Base-by-base conservation (phyloP, 2,113 vertebrate genomes). In the Nestor notabilis region DNA sequence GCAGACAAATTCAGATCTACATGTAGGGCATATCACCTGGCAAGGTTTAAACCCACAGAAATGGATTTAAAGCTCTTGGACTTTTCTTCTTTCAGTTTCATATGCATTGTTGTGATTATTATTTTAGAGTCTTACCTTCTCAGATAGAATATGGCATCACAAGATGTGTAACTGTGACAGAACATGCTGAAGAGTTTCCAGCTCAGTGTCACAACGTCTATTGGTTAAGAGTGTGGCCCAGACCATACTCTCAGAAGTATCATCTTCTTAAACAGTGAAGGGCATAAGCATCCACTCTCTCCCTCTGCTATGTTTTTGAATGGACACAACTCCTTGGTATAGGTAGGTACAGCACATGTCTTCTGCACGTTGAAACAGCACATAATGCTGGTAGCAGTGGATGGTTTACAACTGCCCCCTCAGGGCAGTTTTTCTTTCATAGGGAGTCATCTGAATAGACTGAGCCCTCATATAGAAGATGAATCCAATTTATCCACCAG, bases 371-470 rank as follows among this genome's bases (percentile, higher is more conserved):
- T 65, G 27, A 58, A 74, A 69, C 6, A 44, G 33, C 31, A 24
- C 0, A 0, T 9, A 44, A 8, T 46, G 23, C 17, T n/a, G 27
- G 7, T 23, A 68, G n/a, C 2, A 1, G 3, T 35, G 23, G 7
- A 9, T 24, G 14, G 9, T 56, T 68, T 37, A 4, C 43, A 58
- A 43, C 16, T 82, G 24, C 10, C 52, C 52, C 66, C 6, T 4
- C 19, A 55, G 25, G 29, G 21, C n/a, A 55, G 35, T 47, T 77
- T 61, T 71, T 76, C 20, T 33, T 12, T 41, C 28, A 49, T 3
- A 33, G 5, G 10, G 13, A 74, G 11, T 31, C 21, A 33, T 43
- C 11, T 27, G 37, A 60, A 65, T 33, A 44, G 49, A 15, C 11
- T 37, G 25, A 60, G 18, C 4, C 23, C 6, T 65, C 33, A 66